phyloP scores from a whole-genome alignment of 2,888 invertebrate species.

The Tiliacea citrago region DNA sequence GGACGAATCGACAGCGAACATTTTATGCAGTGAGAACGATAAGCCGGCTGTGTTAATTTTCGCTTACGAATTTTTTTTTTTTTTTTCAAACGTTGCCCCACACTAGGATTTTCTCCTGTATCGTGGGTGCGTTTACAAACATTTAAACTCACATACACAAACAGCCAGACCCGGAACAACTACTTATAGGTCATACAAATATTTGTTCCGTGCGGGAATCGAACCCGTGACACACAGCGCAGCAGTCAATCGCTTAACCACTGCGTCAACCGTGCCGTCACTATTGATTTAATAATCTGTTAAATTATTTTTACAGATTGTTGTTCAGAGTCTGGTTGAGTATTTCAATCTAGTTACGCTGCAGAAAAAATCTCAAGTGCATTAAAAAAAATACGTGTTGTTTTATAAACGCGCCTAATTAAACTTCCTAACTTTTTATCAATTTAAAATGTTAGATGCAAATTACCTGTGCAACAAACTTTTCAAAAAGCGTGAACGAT shows the following conservation, averaged over 20 bases:
- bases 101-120: too few species aligned
- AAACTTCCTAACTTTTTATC: neutral
- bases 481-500: neutral
- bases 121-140: too few species aligned
- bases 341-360: neutral
- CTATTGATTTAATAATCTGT: neutral
- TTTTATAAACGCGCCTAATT: neutral
- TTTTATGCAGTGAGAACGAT: conserved; percentile 27
- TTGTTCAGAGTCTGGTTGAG: neutral
- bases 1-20: conserved; percentile 37
- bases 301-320: neutral
- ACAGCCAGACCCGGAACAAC: too few species aligned
- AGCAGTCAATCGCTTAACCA: too few species aligned
- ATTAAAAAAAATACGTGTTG: neutral
- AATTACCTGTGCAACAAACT: neutral
- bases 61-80: neutral
- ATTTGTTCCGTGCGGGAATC: too few species aligned
- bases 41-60: conserved; percentile 15
- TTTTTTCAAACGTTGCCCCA: too few species aligned
- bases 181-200: too few species aligned
- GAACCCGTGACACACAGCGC: too few species aligned
- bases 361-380: neutral
- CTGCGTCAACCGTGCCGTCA: too few species aligned
- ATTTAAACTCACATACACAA: too few species aligned
- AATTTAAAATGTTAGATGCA: neutral